A percentile compares a stretch with the other conserved stretches of the same genome.
Conservation (phyloP, 2,113 vertebrate genomes). For the Poecilia latipinna region DNA sequence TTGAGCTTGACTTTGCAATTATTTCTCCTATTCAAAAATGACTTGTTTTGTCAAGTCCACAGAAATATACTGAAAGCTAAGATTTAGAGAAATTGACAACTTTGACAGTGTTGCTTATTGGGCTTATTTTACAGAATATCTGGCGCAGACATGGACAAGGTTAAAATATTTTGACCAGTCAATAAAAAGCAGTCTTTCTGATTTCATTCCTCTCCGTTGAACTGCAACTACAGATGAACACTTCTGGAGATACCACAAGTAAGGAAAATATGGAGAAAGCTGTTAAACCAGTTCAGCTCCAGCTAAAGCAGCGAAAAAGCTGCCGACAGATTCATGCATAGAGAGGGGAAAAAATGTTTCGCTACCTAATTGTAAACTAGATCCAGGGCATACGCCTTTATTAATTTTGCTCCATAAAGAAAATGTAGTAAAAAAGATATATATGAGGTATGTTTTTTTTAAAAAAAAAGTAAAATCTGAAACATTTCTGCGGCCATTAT, state of each 20-base stretch:
- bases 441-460: neutral
- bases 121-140: neutral
- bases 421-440: neutral
- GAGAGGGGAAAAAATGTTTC: neutral
- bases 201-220: neutral
- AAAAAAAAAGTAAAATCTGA: neutral
- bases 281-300: neutral
- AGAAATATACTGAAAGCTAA: neutral
- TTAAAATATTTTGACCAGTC: neutral
- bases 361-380: neutral
- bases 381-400: neutral
- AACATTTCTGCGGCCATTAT: constrained; percentile 37
- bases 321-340: neutral
- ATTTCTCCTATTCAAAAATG: neutral
- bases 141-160: too few species aligned
- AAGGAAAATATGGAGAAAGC: neutral
- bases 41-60: neutral
- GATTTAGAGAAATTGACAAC: neutral
- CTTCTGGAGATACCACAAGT: neutral
- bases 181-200: neutral
- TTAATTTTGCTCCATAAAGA: neutral
- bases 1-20: neutral
- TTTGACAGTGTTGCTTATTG: neutral
- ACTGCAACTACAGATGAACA: neutral
- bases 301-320: neutral